phyloP scores from a whole-genome alignment of 2,113 vertebrate genomes.

The Myodes glareolus region DNA sequence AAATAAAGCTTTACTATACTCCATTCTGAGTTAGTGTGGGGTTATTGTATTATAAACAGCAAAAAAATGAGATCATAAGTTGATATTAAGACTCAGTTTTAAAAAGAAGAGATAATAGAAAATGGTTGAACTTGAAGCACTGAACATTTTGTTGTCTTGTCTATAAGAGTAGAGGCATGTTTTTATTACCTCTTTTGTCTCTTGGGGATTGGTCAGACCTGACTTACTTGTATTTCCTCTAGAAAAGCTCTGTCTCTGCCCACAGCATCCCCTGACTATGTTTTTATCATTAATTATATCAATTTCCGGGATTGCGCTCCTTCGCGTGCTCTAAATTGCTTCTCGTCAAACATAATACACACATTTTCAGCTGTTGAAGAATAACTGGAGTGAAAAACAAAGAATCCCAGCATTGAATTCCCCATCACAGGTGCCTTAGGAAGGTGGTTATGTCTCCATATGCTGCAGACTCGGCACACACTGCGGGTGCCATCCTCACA shows the following conservation, averaged over 20 bases:
- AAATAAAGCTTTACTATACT: no score
- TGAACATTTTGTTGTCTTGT: slow-evolving; percentile 13
- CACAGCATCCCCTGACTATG: neutral
- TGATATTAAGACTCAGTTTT: slow-evolving; percentile 12
- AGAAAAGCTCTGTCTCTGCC: neutral
- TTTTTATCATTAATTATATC: neutral
- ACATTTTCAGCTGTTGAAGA: slow-evolving; percentile 31
- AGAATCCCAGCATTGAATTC: neutral
- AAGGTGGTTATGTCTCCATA: neutral
- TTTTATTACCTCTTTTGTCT: neutral
- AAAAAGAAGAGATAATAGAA: neutral
- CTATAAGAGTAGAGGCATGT: neutral
- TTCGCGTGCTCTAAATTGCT: neutral
- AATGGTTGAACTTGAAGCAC: neutral
- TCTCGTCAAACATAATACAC: neutral
- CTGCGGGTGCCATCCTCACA: neutral
- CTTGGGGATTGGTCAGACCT: neutral
- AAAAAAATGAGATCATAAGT: neutral
- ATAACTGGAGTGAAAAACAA: neutral
- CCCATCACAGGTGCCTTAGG: slow-evolving; percentile 21
- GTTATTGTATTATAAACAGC: no score
- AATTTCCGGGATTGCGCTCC: neutral
- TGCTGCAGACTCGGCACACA: neutral
- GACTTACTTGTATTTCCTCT: neutral
- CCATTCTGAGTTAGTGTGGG: no score